Percentiles rank a stretch among this genome's conserved stretches.
Conservation (phyloP, 2,888 invertebrate genomes). For the Antheraea assamensis region DNA sequence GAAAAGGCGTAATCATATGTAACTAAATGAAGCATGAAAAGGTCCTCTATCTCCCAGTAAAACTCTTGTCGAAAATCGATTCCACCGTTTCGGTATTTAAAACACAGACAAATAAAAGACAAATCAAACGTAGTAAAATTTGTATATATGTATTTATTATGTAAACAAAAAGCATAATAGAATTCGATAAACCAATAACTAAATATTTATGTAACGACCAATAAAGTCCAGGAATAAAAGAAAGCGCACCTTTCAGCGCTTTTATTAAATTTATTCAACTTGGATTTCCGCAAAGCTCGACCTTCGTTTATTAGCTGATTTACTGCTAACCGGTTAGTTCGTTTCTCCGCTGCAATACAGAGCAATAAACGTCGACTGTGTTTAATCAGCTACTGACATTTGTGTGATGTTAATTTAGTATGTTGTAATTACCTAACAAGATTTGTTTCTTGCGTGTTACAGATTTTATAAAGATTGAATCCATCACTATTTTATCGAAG, state of each 20-base stretch:
- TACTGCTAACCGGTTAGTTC: constrained; percentile 6
- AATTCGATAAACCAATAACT: background rate
- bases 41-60: no score
- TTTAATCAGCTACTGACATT: constrained; percentile 13
- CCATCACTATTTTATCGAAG: no score
- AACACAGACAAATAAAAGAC: no score
- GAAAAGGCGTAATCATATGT: no score
- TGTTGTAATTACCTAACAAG: background rate
- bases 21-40: no score
- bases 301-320: constrained; percentile 13
- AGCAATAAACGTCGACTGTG: constrained; percentile 11
- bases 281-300: constrained; percentile 10
- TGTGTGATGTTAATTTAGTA: constrained; percentile 6
- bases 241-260: background rate
- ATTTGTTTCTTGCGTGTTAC: background rate
- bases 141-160: background rate
- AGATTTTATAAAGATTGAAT: no score
- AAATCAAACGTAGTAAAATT: background rate
- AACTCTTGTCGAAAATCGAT: no score
- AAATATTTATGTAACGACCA: background rate
- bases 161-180: background rate
- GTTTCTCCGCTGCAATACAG: background rate
- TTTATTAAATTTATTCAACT: constrained; percentile 13
- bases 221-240: constrained; percentile 1
- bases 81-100: no score